Base-by-base conservation (phyloP, 2,113 vertebrate species). In the Ciconia maguari region DNA sequence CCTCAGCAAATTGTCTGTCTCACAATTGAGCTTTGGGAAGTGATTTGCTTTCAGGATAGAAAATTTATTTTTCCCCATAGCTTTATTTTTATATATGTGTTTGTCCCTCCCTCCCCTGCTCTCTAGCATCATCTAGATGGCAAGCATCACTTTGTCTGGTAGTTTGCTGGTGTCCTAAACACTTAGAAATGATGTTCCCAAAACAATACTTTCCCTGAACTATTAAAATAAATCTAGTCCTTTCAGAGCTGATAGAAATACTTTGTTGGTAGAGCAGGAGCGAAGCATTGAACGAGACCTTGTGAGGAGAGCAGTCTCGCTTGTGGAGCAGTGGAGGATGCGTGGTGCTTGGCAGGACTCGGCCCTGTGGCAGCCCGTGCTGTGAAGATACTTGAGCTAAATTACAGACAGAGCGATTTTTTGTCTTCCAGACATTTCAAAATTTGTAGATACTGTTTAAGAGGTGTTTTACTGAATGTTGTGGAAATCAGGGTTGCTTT, bases 1-100 rank as follows among this genome's bases (percentile, higher is more conserved):
- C 58, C 26, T 91, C 76, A 89, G 62, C 69, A 96, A 93, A 97
- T 90, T 90, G 84, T 72, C 74, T 96, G 82, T 12, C 71, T 89
- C 0, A 0, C 30, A 90, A 69, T 88, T 95, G 52, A 90, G 46
- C 93, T 87, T 42, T 83, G 57, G 66, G 44, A 92, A 93, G 32
- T 76, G 66, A 84, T 89, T 79, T 89, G 41, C 19, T 92, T 95
- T 92, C 58, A 88, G 82, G 19, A 72, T 7, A 85, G 51, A 89
- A 88, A 44, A 83, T 69, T 55, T 36, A 21, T 69, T 90, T 87
- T 32, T 66, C 54, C 54, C 58, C 26, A 18, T 38, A 25, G 52
- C 14, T 91, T 84, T 85, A 34, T 38, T 78, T 94, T 80, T n/a
- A 34, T 86, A 48, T 27, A 3, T 64, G 11, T 49, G 3, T 49